Evolutionary conservation across 2,888 invertebrate genomes (phyloP), one percentile per base, ranked within the genome.

Genomic region (Himalopsyche anomala): DNA sequence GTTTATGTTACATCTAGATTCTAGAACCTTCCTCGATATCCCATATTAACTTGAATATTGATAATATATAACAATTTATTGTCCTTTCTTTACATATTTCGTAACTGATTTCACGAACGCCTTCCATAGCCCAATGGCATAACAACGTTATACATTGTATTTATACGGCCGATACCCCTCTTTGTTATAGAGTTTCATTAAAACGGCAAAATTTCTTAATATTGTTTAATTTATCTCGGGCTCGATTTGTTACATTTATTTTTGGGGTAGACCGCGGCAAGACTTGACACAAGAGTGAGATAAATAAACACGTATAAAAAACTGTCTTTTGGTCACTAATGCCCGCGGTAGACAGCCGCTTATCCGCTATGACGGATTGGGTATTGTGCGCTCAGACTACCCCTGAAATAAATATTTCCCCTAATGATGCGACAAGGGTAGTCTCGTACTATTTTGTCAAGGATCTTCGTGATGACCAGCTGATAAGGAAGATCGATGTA

Each of bases 311-410:
- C 74, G 36, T 36, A 36, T 28, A 74, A 74, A 74, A 74, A 74
- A 74, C 74, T 36, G 74, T 74, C 74, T 74, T 74, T 74, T 74
- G 74, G 74, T 74, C 74, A 74, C 74, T 74, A 74, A 74, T 74
- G 74, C 74, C 74, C 74, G 74, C 28, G 74, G 74, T 74, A 74
- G 88, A 88, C 88, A 87, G 81, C 80, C 84, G 82, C 84, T 87
- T 85, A 88, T 88, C 88, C 88, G 82, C n/a, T 85, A 84, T 88
- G 88, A 88, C 84, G 74, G 88, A 88, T 88, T 84, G 85, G 84
- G 82, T 69, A 79, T 80, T 82, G 84, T 86, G 55, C 40, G 80
- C 38, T n/a, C 84, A 62, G 40, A 82, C 84, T 56, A 28, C 84
- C 84, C 69, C 81, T 19, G 38, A 81, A 79, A 45, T 82, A 74